Percentiles rank a stretch among this genome's conserved stretches.
Evolutionary conservation across 1,140 invertebrate genomes (phyloP).

Genomic region (Triops longicaudatus): DNA sequence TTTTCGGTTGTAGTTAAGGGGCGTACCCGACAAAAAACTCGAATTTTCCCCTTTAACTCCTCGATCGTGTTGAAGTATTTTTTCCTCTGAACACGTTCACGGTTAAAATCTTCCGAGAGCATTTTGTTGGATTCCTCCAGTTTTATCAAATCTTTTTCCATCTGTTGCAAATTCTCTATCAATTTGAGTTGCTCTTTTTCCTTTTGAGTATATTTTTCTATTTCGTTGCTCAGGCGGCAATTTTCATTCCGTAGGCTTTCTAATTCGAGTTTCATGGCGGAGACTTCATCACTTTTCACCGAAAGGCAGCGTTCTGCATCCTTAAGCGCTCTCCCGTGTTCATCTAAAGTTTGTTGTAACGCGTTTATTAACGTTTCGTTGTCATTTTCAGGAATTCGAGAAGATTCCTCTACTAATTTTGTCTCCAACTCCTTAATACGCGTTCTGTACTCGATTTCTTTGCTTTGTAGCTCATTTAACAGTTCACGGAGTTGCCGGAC

Average conservation of each 20-base stretch:
- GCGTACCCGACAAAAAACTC: conserved; percentile 42
- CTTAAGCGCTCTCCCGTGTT: background rate
- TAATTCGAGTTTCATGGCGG: conserved; percentile 18
- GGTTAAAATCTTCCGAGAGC: conserved; percentile 43
- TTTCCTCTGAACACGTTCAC: conserved; percentile 43
- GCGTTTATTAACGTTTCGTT: background rate
- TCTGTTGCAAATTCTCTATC: conserved; percentile 32
- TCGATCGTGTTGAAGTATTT: conserved; percentile 48
- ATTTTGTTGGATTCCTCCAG: conserved; percentile 39
- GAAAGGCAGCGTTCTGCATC: background rate
- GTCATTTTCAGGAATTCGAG: background rate
- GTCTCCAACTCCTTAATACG: conserved; percentile 22
- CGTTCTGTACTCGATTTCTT: conserved; percentile 27
- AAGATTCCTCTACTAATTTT: conserved; percentile 2
- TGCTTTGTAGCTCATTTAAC: conserved; percentile 27
- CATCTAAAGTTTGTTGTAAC: background rate
- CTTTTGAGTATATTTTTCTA: conserved; percentile 11
- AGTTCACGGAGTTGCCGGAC: conserved; percentile 24
- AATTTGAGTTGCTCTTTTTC: conserved; percentile 31
- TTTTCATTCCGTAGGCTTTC: conserved; percentile 25
- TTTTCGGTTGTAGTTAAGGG: conserved; percentile 30
- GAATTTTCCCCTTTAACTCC: conserved; percentile 48
- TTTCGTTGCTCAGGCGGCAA: conserved; percentile 5
- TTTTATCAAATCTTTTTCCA: conserved; percentile 32
- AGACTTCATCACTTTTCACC: conserved; percentile 23